Percentiles rank a stretch among this genome's conserved stretches.
Conservation (phyloP, 2,888 invertebrate species). For the Eupeodes luniger region DNA sequence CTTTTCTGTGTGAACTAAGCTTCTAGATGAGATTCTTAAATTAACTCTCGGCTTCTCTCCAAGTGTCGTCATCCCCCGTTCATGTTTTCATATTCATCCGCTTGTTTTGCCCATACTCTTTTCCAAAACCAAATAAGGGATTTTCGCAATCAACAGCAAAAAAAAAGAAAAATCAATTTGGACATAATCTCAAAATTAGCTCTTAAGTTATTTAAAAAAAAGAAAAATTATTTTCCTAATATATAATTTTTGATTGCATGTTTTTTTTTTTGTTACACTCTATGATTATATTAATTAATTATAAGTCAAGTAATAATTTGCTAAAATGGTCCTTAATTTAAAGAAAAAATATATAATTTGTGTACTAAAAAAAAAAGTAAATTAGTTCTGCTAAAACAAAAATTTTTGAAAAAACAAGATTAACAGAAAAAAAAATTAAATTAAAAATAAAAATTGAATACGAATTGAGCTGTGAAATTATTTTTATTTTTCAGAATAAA, state of each 20-base stretch:
- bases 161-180: conserved; percentile 8
- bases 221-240: not conserved
- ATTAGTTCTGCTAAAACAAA: not conserved
- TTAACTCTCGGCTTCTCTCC: not conserved
- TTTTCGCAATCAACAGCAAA: not conserved
- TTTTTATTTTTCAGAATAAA: conserved; percentile 52
- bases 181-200: conserved; percentile 21
- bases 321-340: conserved; percentile 1
- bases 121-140: not conserved
- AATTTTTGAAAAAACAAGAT: not conserved
- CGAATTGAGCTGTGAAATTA: conserved; percentile 26
- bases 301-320: conserved; percentile 19
- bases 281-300: not conserved
- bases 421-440: not conserved
- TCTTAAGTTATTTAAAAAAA: not conserved
- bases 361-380: not conserved
- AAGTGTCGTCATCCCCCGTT: conserved; percentile 22
- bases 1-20: conserved; percentile 41
- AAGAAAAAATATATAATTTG: not conserved
- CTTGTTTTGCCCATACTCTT: conserved; percentile 28
- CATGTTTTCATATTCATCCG: conserved; percentile 26
- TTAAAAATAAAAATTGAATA: conserved; percentile 1
- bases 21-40: not conserved
- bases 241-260: conserved; percentile 18
- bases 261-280: conserved; percentile 9